Conservation (phyloP, 2,797 vertebrate genomes). For the Dermochelys coriacea region DNA sequence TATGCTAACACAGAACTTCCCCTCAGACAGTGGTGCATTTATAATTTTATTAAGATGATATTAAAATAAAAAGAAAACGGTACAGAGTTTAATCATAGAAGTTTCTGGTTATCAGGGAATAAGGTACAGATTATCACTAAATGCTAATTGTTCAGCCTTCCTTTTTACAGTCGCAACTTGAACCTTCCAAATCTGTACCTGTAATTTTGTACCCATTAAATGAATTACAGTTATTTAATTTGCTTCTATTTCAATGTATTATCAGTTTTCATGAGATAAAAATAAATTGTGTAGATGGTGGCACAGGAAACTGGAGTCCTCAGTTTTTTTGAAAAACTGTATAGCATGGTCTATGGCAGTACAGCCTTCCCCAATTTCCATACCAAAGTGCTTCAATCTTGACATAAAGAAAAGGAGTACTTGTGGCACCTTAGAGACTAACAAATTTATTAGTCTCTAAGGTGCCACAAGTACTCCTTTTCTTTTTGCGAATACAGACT, state of each 20-base stretch:
- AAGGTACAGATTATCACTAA: neutral
- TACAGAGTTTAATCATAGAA: too few relatives aligned
- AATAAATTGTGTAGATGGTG: neutral
- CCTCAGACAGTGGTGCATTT: neutral
- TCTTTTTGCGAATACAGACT: too few relatives aligned
- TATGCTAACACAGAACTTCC: neutral
- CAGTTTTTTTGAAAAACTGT: neutral
- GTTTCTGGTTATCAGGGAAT: too few relatives aligned
- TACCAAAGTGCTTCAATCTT: accelerated
- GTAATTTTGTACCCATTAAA: neutral
- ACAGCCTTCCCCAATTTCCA: neutral
- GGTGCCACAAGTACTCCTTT: too few relatives aligned
- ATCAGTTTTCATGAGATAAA: neutral
- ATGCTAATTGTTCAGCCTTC: neutral
- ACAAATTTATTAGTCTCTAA: too few relatives aligned
- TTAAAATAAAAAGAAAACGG: too few relatives aligned
- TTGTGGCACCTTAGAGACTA: too few relatives aligned
- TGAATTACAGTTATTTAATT: neutral
- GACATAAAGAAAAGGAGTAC: neutral
- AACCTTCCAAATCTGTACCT: neutral
- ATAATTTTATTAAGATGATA: too few relatives aligned
- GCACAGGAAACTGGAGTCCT: neutral
- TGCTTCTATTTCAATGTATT: neutral
- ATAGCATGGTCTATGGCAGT: neutral
- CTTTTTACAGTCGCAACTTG: neutral